Base-by-base conservation (phyloP, 2,113 vertebrate genomes). In the Daphoenositta chrysoptera region DNA sequence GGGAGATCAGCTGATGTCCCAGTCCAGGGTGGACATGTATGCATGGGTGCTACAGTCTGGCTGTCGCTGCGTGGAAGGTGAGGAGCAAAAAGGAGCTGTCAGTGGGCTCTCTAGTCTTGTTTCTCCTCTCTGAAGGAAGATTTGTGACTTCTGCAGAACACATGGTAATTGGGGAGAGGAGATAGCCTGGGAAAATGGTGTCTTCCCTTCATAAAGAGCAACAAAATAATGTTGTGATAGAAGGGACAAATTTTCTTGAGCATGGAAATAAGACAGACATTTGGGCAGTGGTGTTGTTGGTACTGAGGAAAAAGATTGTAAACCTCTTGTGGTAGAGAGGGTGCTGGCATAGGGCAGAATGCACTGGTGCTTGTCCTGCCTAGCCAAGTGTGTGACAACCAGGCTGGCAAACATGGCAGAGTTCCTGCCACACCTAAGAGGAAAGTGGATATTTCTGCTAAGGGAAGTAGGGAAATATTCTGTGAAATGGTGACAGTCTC, bases 1-100 rank as follows among this genome's bases (percentile, higher is more conserved):
- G 98, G 99, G 99, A 2, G 99, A 99, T 98, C 99, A 99, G 97
- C 98, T 99, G 93, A 99, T 99, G 98, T 99, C 99, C 60, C 99
- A 99, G 98, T 99, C 99, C 21, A 97, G 99, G 58, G 99, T 98
- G 54, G 99, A 99, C 97, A 99, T 99, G 99, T 99, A 99, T 2
- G 98, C 99, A 45, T 99, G 99, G 99, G 99, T 99, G 90, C 98
- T 99, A 60, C 99, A 99, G 91, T 98, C 99, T 0, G 99, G 99
- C 95, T 99, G 99, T 83, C 99, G 99, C 90, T 99, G 99, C 0
- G 99, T 99, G 45, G 99, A 99, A 98, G 99, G 99, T 99, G 89
- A 97, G 97, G 13, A 12, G 37, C 44, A 24, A 33, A 65, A 28
- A 72, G 53, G 30, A 86, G 51, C 27, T 31, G 3, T 6, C 50